Conservation (phyloP, 2,888 invertebrate species). For the Phytoseiulus persimilis region DNA sequence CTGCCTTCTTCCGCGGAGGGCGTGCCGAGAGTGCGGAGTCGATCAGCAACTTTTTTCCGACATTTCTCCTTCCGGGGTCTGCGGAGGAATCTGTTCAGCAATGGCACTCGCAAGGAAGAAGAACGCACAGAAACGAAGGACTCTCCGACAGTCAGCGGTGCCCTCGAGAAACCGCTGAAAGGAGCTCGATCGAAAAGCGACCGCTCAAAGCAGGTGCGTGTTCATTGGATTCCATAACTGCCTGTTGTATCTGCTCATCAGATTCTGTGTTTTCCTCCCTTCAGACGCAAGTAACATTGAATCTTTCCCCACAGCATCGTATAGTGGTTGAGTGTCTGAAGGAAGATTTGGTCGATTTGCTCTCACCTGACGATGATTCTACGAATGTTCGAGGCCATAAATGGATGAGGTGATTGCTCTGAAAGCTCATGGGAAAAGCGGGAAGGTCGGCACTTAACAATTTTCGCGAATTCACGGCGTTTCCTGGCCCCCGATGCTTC, state of each 20-base stretch:
- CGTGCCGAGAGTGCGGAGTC: slow-evolving; percentile 12
- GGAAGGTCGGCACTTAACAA: too few relatives aligned
- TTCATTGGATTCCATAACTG: too few relatives aligned
- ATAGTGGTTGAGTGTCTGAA: slow-evolving; percentile 86
- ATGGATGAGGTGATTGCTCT: slow-evolving; percentile 47
- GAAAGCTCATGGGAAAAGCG: slow-evolving; percentile 82
- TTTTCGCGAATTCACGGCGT: too few relatives aligned
- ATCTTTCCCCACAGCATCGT: not conserved
- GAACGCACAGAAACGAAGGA: not conserved
- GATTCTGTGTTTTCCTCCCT: too few relatives aligned
- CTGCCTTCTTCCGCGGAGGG: not conserved
- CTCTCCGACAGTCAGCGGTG: not conserved
- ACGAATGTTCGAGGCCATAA: slow-evolving; percentile 31
- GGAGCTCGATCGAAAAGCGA: not conserved
- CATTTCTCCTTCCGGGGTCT: slow-evolving; percentile 21
- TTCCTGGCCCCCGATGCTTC: too few relatives aligned
- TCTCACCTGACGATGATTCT: slow-evolving; percentile 70
- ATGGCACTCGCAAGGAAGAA: not conserved
- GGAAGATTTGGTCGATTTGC: slow-evolving; percentile 83
- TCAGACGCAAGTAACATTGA: too few relatives aligned
- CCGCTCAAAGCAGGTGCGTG: not conserved
- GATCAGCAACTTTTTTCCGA: slow-evolving; percentile 28
- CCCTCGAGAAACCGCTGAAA: not conserved
- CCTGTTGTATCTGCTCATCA: too few relatives aligned
- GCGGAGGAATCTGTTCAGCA: slow-evolving; percentile 6